Conservation (phyloP, 2,113 vertebrate species). For the Rhynchomys soricoides region DNA sequence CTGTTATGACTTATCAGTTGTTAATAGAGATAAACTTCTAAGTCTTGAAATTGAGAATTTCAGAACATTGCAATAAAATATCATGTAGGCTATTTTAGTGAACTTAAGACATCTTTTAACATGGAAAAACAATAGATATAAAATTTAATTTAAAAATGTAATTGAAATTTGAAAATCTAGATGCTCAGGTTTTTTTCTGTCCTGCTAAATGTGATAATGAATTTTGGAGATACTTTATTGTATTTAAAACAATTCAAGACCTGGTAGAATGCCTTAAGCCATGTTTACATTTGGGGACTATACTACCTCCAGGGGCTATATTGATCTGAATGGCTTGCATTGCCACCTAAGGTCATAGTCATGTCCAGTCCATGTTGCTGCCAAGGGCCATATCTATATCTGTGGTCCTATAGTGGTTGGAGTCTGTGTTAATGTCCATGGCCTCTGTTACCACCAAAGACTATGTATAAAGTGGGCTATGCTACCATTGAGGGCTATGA, state of each 20-base stretch:
- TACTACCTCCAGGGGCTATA: background rate
- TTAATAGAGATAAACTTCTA: background rate
- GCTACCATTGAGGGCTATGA: background rate
- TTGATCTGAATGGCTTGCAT: background rate
- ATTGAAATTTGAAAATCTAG: conserved; percentile 48
- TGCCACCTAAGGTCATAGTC: background rate
- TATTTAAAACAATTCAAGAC: conserved; percentile 8
- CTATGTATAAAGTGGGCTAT: background rate
- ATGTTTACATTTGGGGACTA: background rate
- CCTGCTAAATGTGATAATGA: background rate
- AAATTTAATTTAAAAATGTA: conserved; percentile 50
- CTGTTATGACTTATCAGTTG: background rate
- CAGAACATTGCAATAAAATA: conserved; percentile 19
- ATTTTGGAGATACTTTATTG: conserved; percentile 12
- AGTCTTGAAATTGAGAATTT: background rate
- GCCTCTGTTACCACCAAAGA: background rate
- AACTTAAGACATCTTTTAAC: conserved; percentile 44
- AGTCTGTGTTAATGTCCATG: background rate
- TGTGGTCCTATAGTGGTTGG: background rate
- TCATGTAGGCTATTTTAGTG: conserved; percentile 7
- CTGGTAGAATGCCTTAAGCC: background rate
- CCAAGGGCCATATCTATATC: background rate
- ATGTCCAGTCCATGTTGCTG: background rate
- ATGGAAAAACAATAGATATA: conserved; percentile 18
- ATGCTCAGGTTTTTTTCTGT: background rate